Conservation (phyloP, 2,888 invertebrate genomes). For the Resseliella maxima region DNA sequence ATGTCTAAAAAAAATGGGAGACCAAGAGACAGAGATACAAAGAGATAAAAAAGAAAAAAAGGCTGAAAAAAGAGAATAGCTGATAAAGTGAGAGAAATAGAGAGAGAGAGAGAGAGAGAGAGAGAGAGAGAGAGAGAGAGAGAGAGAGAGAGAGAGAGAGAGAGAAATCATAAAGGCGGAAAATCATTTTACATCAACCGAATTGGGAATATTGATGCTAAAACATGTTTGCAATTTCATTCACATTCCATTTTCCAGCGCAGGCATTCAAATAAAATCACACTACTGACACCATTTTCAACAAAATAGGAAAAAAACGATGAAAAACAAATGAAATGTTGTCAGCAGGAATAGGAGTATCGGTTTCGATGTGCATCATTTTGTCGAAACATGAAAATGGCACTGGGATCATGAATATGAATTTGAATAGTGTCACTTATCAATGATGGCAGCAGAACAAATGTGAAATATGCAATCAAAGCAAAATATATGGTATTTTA, state of each 20-base stretch:
- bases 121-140: background rate
- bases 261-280: background rate
- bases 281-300: background rate
- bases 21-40: no score
- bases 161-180: background rate
- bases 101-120: background rate
- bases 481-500: background rate
- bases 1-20: no score
- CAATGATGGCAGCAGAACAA: background rate
- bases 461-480: background rate
- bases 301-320: background rate
- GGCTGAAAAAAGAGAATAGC: no score
- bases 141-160: background rate
- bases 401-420: background rate
- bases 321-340: background rate
- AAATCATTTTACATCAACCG: background rate
- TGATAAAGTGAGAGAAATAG: no score
- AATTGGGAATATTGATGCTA: background rate
- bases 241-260: background rate
- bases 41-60: no score
- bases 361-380: background rate
- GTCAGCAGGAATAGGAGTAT: background rate
- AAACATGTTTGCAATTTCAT: background rate
- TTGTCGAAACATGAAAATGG: background rate
- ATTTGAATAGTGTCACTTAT: background rate